These are phyloP conservation scores for Phasia obesa DNA, from an alignment of 2,888 invertebrate genomes.

Conservation along the genomic window DNA sequence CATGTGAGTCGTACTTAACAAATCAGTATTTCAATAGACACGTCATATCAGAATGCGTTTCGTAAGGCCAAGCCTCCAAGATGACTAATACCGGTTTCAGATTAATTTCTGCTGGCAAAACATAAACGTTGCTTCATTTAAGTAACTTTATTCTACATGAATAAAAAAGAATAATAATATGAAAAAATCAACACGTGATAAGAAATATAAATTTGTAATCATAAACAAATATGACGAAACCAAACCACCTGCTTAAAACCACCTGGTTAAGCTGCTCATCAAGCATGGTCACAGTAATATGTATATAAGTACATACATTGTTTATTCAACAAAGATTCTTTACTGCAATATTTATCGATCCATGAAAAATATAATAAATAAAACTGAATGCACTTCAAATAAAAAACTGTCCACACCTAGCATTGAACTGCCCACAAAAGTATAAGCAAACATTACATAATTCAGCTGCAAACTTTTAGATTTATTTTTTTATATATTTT, in stretches of 20 bases:
- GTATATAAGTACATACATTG: not conserved
- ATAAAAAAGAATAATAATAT: not conserved
- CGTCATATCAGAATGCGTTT: not conserved
- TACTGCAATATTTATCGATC: not conserved
- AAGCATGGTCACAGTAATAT: not conserved
- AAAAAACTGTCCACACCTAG: constrained; percentile 17
- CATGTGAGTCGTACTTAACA: not conserved
- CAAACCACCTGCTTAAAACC: too few species aligned
- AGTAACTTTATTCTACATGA: too few species aligned
- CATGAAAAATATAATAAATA: not conserved
- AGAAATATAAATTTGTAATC: too few species aligned
- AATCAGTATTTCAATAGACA: not conserved
- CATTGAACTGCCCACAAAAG: not conserved
- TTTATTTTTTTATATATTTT: not conserved
- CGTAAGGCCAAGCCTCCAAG: constrained; percentile 59
- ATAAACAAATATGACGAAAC: constrained; percentile 26
- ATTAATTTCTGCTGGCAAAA: not conserved
- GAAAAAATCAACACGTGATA: constrained; percentile 53
- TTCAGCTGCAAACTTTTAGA: not conserved
- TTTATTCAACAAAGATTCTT: not conserved
- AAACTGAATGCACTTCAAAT: constrained; percentile 1
- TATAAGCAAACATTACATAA: constrained; percentile 55
- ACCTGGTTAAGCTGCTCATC: too few species aligned
- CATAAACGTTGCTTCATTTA: not conserved
- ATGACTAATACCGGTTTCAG: constrained; percentile 63